Percentiles rank a stretch among this genome's conserved stretches.
Evolutionary conservation across 2,888 invertebrate species (phyloP).

Genomic region (Leucozona laternaria): DNA sequence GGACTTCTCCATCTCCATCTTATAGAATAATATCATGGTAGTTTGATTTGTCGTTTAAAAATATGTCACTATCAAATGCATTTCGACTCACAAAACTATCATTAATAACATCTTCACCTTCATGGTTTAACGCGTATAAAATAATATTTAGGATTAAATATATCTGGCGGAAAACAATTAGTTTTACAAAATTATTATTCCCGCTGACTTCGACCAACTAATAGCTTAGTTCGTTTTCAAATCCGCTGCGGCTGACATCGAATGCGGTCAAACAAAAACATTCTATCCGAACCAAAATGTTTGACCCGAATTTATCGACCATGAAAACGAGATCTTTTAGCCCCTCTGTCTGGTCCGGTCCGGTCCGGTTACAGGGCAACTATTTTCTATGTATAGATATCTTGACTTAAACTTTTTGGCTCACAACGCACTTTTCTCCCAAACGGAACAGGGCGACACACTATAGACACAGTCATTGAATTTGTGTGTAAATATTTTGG

Average conservation of each 20-base stretch:
- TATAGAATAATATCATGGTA: too few relatives aligned
- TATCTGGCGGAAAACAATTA: neutral
- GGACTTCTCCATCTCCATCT: too few relatives aligned
- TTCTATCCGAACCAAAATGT: constrained; percentile 44
- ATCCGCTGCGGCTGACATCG: neutral
- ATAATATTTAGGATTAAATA: neutral
- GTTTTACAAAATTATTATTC: neutral
- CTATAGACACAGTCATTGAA: constrained; percentile 48
- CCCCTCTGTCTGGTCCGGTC: neutral
- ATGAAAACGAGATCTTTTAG: constrained; percentile 52
- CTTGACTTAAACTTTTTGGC: neutral
- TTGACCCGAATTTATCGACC: constrained; percentile 72
- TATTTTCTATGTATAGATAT: neutral
- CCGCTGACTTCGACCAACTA: neutral
- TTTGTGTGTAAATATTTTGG: constrained; percentile 82
- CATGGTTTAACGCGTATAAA: neutral
- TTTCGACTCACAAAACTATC: neutral
- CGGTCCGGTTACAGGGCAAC: constrained; percentile 3
- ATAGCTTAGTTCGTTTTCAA: neutral
- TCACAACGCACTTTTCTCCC: constrained; percentile 35
- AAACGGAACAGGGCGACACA: neutral
- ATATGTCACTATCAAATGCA: too few relatives aligned
- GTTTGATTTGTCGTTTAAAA: too few relatives aligned
- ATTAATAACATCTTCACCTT: neutral
- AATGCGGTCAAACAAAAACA: constrained; percentile 20